These are phyloP conservation scores for Chrysolina haemoptera DNA, from an alignment of 2,888 invertebrate genomes.

Conservation along the genomic window DNA sequence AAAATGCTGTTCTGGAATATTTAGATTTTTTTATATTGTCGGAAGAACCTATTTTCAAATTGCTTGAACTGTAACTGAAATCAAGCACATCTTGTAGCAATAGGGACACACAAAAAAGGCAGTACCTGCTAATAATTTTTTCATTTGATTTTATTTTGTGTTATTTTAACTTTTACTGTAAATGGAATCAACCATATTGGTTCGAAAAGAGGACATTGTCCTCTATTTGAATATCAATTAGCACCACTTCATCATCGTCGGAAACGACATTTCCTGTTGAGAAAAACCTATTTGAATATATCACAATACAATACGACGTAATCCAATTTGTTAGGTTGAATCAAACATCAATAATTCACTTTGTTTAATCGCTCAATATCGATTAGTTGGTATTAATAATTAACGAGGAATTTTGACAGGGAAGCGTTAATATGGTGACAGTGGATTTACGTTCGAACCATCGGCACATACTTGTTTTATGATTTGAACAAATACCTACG, in stretches of 20 bases:
- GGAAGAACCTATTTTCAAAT: too few species aligned
- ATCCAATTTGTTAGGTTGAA: constrained; percentile 35
- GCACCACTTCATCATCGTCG: neutral
- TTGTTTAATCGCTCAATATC: constrained; percentile 48
- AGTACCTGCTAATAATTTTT: too few species aligned
- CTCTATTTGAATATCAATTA: neutral
- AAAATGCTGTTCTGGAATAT: too few species aligned
- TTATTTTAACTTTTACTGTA: too few species aligned
- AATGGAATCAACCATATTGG: too few species aligned
- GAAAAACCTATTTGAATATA: neutral
- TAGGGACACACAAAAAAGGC: too few species aligned
- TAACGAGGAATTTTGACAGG: constrained; percentile 35
- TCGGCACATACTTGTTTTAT: neutral
- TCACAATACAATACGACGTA: neutral
- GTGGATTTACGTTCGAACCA: neutral
- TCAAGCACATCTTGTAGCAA: too few species aligned
- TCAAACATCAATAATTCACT: constrained; percentile 45
- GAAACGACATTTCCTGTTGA: neutral
- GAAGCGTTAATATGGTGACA: constrained; percentile 23
- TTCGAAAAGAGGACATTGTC: neutral
- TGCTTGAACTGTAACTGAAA: too few species aligned
- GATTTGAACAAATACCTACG: constrained; percentile 5
- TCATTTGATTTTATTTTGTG: too few species aligned
- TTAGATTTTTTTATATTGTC: too few species aligned
- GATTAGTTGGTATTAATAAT: constrained; percentile 43